A percentile compares a stretch with the other conserved stretches of the same genome.
Evolutionary conservation across 2,888 invertebrate genomes (phyloP).

Genomic region (Meliscaeva auricollis): DNA sequence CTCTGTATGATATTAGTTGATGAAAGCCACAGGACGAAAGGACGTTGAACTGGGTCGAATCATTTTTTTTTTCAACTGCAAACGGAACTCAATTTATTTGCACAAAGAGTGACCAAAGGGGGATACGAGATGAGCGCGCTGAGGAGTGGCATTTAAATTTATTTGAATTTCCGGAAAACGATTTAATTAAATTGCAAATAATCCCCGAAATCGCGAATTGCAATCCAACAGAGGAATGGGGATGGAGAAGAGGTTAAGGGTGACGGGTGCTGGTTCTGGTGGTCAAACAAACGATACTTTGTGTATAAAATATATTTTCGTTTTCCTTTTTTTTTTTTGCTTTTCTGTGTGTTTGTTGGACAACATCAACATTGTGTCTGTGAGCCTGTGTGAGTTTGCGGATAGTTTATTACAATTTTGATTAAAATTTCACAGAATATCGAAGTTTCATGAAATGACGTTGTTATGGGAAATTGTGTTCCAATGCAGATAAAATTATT

Average conservation of each 20-base stretch:
- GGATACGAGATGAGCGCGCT: neutral
- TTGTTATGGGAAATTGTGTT: conserved; percentile 14
- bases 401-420: conserved; percentile 67
- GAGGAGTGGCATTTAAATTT: conserved; percentile 58
- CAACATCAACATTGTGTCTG: conserved; percentile 10
- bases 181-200: conserved; percentile 75
- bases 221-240: conserved; percentile 5
- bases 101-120: conserved; percentile 9
- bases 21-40: conserved; percentile 68
- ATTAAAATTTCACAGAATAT: conserved; percentile 60
- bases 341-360: conserved; percentile 1
- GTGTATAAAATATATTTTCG: conserved; percentile 30
- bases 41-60: conserved; percentile 59
- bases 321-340: conserved; percentile 6
- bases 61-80: conserved; percentile 4
- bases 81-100: conserved; percentile 61
- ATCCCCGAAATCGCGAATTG: conserved; percentile 60
- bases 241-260: neutral
- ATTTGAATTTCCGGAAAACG: conserved; percentile 71
- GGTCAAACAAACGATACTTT: conserved; percentile 47
- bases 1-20: conserved; percentile 68
- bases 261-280: too few relatives aligned
- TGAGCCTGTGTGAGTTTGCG: conserved; percentile 17
- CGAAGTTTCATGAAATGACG: conserved; percentile 26
- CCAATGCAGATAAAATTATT: conserved; percentile 1